Percentiles rank a stretch among this genome's conserved stretches.
Conservation (phyloP, 1,140 invertebrate species). For the Euglossa dilemma region DNA sequence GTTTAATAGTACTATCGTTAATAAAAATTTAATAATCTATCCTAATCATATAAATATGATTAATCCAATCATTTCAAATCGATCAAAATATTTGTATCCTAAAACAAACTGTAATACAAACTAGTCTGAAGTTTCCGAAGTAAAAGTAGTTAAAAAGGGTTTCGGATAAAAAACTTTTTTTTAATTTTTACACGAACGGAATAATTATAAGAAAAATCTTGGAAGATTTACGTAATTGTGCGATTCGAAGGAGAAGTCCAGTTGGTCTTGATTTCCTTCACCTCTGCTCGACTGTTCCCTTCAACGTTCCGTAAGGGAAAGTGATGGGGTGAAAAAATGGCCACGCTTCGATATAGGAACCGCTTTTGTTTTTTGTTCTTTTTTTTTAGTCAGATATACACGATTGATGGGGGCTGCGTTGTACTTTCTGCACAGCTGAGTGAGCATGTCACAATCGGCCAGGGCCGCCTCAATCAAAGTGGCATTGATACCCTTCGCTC, state of each 20-base stretch:
- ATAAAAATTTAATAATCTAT: too few relatives aligned
- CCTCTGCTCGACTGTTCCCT: constrained; percentile 7
- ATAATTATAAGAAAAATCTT: too few relatives aligned
- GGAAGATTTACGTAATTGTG: background rate
- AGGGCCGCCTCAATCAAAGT: constrained; percentile 79
- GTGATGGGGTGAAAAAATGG: constrained; percentile 62
- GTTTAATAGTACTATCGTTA: too few relatives aligned
- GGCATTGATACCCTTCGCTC: constrained; percentile 77
- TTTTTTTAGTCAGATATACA: constrained; percentile 62
- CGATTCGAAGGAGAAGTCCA: background rate
- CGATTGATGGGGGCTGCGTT: constrained; percentile 65
- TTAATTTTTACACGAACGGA: too few relatives aligned
- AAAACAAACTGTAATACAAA: too few relatives aligned
- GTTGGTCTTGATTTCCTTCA: too few relatives aligned
- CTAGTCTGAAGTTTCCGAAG: too few relatives aligned
- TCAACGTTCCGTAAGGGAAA: constrained; percentile 22
- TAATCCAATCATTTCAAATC: too few relatives aligned
- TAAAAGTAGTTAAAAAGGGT: too few relatives aligned
- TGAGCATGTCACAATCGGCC: constrained; percentile 79
- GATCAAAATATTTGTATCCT: too few relatives aligned
- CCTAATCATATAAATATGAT: too few relatives aligned
- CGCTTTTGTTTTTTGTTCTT: constrained; percentile 60
- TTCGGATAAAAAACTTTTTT: too few relatives aligned
- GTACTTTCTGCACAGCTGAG: constrained; percentile 76
- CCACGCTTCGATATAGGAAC: constrained; percentile 53